A percentile compares a stretch with the other conserved stretches of the same genome.
phyloP scores from a whole-genome alignment of 64 coral and sea anemone species.

The Astreopora myriophthalma region DNA sequence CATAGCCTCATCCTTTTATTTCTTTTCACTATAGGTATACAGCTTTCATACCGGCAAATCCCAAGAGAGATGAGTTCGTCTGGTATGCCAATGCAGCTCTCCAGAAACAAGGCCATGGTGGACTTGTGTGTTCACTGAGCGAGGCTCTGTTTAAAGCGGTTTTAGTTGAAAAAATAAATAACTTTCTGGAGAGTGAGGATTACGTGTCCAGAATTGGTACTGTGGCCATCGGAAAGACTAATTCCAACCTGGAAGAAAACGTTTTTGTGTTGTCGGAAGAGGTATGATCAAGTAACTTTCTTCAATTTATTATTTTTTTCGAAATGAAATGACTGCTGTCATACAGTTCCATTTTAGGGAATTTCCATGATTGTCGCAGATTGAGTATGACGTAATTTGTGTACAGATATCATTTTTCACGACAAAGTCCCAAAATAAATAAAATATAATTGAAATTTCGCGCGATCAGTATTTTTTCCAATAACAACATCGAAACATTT shows the following conservation, averaged over 20 bases:
- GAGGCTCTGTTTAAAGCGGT: constrained; percentile 14
- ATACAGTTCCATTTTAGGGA: neutral
- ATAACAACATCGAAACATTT: neutral
- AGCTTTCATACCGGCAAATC: constrained; percentile 32
- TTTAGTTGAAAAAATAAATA: constrained; percentile 39
- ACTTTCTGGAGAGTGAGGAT: constrained; percentile 4
- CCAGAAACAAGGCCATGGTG: constrained; percentile 14
- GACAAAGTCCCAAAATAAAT: no score
- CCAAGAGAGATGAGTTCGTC: constrained; percentile 12
- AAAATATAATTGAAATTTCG: no score
- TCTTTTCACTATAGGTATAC: neutral
- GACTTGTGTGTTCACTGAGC: constrained; percentile 30
- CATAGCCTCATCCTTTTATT: neutral
- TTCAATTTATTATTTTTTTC: neutral
- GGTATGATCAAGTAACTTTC: neutral
- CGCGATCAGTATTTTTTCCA: no score
- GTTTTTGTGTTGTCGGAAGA: constrained; percentile 28
- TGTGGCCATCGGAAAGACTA: neutral
- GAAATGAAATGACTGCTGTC: neutral
- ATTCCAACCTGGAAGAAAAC: neutral
- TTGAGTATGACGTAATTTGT: neutral
- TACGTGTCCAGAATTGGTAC: constrained; percentile 13
- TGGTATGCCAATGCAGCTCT: neutral
- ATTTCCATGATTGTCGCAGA: neutral
- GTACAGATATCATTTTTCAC: neutral